Evolutionary conservation across 2,888 invertebrate genomes (phyloP).

Genomic region (Pseudeuparius sepicola): DNA sequence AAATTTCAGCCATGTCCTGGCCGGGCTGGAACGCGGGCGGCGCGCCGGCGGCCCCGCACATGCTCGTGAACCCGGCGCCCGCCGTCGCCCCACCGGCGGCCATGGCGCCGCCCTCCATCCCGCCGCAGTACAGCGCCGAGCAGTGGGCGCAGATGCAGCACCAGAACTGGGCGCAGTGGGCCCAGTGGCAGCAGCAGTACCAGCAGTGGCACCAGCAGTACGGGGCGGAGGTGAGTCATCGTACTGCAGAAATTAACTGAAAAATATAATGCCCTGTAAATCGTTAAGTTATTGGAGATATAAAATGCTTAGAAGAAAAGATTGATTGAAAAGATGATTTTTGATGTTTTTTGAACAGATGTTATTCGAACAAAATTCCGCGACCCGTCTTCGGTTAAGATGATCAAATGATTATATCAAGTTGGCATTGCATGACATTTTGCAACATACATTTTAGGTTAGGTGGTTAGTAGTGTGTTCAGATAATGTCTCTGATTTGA

Average conservation of each 20-base stretch:
- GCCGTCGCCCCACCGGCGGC: conserved; percentile 22
- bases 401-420: too few species aligned
- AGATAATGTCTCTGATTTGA: too few species aligned
- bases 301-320: too few species aligned
- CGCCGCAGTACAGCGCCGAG: conserved; percentile 47
- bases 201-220: conserved; percentile 68
- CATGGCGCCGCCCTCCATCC: conserved; percentile 13
- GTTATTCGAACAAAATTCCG: too few species aligned
- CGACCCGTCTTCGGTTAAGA: too few species aligned
- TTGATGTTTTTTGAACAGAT: conserved; percentile 1
- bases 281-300: too few species aligned
- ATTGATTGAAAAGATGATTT: too few species aligned
- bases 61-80: conserved; percentile 24
- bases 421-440: too few species aligned
- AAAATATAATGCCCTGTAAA: too few species aligned
- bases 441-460: too few species aligned
- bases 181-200: conserved; percentile 70
- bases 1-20: conserved; percentile 35
- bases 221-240: conserved; percentile 56
- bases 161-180: conserved; percentile 65
- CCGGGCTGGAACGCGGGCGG: conserved; percentile 32
- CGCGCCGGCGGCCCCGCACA: conserved; percentile 22
- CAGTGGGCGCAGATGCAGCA: conserved; percentile 62
- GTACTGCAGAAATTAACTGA: too few species aligned
- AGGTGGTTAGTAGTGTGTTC: too few species aligned